These are phyloP conservation scores for Grammomys dolichurus DNA, from an alignment of 2,113 vertebrate species.

Conservation along the genomic window DNA sequence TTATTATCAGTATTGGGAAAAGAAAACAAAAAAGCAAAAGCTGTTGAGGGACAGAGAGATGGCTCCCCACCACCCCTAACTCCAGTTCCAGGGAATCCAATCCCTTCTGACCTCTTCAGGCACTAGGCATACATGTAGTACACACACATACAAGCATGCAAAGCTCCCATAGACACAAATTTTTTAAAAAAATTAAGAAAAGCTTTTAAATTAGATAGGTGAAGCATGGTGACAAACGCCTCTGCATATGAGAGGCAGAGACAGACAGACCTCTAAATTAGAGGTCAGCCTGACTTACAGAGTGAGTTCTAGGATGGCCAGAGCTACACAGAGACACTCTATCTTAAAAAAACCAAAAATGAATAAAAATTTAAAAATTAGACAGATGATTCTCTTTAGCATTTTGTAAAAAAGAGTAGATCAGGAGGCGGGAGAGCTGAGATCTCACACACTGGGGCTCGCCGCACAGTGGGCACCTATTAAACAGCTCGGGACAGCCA, in stretches of 20 bases:
- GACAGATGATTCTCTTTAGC: neutral
- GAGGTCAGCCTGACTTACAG: neutral
- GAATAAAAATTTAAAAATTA: neutral
- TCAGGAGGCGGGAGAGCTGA: neutral
- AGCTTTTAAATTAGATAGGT: neutral
- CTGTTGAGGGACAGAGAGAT: neutral
- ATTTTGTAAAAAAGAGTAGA: neutral
- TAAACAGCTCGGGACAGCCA: neutral
- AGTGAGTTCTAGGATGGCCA: neutral
- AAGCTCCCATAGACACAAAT: neutral
- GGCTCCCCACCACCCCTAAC: neutral
- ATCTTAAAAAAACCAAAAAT: neutral
- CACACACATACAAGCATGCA: neutral
- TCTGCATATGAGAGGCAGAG: neutral
- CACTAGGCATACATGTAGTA: no score
- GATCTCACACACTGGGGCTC: no score
- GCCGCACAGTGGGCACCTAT: neutral
- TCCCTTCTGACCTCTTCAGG: neutral
- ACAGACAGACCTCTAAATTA: neutral
- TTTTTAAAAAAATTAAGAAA: neutral
- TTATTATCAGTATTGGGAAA: neutral
- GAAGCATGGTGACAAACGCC: neutral
- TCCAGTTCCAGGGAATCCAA: neutral
- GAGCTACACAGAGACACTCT: neutral
- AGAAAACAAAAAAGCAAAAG: neutral